Evolutionary conservation across 1,140 invertebrate species (phyloP), one percentile per base, ranked within the genome.

Genomic region (Cryptotermes secundus): DNA sequence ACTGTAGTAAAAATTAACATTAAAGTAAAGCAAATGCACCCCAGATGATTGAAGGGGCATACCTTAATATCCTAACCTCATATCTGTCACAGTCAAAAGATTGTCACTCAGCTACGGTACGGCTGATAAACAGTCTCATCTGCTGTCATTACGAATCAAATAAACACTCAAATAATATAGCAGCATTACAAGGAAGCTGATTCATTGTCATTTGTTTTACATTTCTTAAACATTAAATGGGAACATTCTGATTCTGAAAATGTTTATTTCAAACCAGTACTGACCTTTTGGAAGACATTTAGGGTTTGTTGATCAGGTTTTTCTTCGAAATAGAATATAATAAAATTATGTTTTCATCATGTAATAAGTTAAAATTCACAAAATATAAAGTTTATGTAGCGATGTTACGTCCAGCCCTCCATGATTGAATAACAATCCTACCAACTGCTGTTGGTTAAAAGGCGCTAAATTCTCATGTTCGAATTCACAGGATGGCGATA

Each of bases 241-340:
- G 22, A 53, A 81, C n/a, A 38, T 38, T 22, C 7, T 82, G 35
- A 83, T 1, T 24, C 45, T 83, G 36, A 34, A 7, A 4, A 38
- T 26, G 16, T 16, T 72, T 31, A 72, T 72, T 14, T 31, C 12
- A 81, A 45, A 83, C 49, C 38, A 49, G n/a, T 14, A 38, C 82
- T 86, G 86, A 86, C 86, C 85, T 86, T 49, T 86, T 86, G 79
- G 86, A 86, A 86, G 86, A 86, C 85, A 86, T 86, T n/a, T 31
- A 4, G 26, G 59, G 59, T n/a, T 72, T 72, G 59, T 72, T 72
- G 3, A 72, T 72, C 59, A 26, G 6, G 59, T 12, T 72, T 72
- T 31, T 31, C 59, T 4, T 72, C 59, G 26, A 72, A 72, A 72
- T 72, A 72, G 26, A n/a, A 72, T 72, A 72, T 72, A 72, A 31